Evolutionary conservation across 1,140 invertebrate genomes (phyloP).

Genomic region (Aphidius ervi): DNA sequence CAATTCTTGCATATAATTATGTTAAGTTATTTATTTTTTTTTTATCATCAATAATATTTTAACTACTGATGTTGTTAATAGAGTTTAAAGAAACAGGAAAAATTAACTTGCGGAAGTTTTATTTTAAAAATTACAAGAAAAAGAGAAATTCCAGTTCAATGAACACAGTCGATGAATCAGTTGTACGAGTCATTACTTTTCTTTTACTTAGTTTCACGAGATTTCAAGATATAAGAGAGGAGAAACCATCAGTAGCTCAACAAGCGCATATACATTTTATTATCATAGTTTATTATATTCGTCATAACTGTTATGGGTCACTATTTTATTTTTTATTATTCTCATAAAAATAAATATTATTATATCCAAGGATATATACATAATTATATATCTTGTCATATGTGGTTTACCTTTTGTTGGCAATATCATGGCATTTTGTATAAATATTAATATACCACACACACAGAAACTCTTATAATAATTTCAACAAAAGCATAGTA

Average conservation of each 20-base stretch:
- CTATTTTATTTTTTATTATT: neutral
- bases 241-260: no score
- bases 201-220: conserved; percentile 5
- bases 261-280: no score
- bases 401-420: neutral
- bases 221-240: neutral
- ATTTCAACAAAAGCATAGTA: no score
- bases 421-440: neutral
- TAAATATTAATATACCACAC: neutral
- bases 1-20: no score
- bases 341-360: neutral
- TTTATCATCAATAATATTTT: neutral
- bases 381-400: neutral
- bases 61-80: conserved; percentile 13
- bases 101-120: conserved; percentile 21
- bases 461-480: no score
- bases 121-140: neutral
- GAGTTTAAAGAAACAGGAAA: conserved; percentile 10
- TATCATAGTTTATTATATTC: neutral
- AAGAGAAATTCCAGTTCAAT: conserved; percentile 19
- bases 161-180: conserved; percentile 19
- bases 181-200: conserved; percentile 18
- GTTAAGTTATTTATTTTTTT: no score
- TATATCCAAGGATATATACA: neutral
- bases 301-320: neutral